Percentiles rank a stretch among this genome's conserved stretches.
Evolutionary conservation across 2,797 vertebrate genomes (phyloP).

Genomic region (Lophotriccus pileatus): DNA sequence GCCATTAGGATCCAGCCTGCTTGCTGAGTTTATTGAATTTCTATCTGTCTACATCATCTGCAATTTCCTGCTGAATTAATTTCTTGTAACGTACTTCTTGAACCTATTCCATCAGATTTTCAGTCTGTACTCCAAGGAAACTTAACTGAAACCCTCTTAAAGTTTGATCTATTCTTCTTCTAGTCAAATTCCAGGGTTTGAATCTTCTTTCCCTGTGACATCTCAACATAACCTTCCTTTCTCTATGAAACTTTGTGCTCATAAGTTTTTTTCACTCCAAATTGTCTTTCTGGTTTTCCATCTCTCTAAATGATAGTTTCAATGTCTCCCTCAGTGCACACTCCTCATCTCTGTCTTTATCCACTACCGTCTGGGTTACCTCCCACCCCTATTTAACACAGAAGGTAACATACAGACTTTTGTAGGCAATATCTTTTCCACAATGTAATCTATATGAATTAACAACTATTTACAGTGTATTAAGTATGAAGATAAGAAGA

Average conservation of each 20-base stretch:
- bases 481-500: background rate
- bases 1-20: background rate
- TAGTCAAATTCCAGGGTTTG: background rate
- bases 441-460: background rate
- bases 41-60: constrained; percentile 40
- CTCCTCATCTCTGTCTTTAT: background rate
- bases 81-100: constrained; percentile 18
- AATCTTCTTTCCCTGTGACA: background rate
- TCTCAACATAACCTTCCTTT: background rate
- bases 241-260: background rate
- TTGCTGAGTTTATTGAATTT: constrained; percentile 45
- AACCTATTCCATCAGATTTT: constrained; percentile 24
- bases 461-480: background rate
- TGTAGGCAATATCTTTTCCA: background rate
- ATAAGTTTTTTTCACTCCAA: background rate
- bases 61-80: constrained; percentile 47
- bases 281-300: background rate
- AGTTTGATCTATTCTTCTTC: background rate
- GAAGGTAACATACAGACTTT: background rate
- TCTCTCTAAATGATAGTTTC: background rate
- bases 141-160: background rate
- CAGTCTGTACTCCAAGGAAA: constrained; percentile 2
- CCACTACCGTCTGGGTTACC: background rate
- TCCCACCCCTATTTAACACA: background rate
- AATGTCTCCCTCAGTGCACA: background rate